These are phyloP conservation scores for Chymomyza caudatula DNA, from an alignment of 2,888 invertebrate species.

Conservation along the genomic window DNA sequence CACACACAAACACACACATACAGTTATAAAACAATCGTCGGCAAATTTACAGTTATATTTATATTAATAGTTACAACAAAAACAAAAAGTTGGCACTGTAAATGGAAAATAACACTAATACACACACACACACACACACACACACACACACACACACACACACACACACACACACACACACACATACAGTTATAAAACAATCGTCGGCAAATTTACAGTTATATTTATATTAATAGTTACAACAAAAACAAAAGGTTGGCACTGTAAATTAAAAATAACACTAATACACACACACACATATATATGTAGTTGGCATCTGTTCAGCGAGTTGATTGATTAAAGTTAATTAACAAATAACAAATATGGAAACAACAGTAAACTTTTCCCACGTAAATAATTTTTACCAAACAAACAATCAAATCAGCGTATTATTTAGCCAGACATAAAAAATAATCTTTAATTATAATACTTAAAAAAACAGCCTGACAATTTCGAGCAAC, in stretches of 20 bases:
- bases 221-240: not conserved
- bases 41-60: conserved; percentile 1
- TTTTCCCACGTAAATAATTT: conserved; percentile 67
- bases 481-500: conserved; percentile 25
- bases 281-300: conserved; percentile 15
- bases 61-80: not conserved
- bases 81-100: too few relatives aligned
- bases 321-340: not conserved
- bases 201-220: not conserved
- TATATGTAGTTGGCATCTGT: conserved; percentile 7
- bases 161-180: too few relatives aligned
- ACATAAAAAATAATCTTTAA: conserved; percentile 26
- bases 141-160: too few relatives aligned
- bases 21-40: conserved; percentile 6
- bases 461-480: conserved; percentile 13
- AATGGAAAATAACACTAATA: too few relatives aligned
- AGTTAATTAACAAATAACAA: not conserved
- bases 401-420: conserved; percentile 51
- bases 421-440: conserved; percentile 40
- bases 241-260: conserved; percentile 24
- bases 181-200: too few relatives aligned
- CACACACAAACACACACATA: too few relatives aligned
- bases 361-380: conserved; percentile 62
- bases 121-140: too few relatives aligned
- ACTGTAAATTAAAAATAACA: conserved; percentile 53